phyloP scores from a whole-genome alignment of 2,113 vertebrate genomes.

The Sapayoa aenigma region DNA sequence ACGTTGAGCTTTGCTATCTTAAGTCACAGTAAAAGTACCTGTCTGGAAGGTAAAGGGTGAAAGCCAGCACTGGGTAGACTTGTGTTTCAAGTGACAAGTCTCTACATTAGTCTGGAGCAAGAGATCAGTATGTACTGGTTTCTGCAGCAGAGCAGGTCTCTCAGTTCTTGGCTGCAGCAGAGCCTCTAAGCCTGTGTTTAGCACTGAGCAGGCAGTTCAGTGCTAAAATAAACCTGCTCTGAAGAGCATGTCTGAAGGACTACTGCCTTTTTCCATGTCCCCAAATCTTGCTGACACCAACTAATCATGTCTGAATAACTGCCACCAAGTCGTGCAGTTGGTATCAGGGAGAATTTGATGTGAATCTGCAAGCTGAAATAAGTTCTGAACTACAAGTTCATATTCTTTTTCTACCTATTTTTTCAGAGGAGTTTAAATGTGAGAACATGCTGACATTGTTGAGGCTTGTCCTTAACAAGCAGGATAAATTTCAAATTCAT shows the following conservation, averaged over 20 bases:
- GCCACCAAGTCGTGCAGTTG: not conserved
- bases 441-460: constrained; percentile 64
- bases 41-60: not conserved
- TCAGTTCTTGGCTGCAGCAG: not conserved
- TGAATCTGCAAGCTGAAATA: not conserved
- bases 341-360: not conserved
- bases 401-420: not conserved
- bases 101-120: not conserved
- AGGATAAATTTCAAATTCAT: constrained; percentile 67
- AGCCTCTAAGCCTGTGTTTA: not conserved
- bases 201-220: not conserved
- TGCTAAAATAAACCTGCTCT: not conserved
- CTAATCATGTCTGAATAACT: not conserved
- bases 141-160: not conserved
- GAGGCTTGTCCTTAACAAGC: constrained; percentile 8
- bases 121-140: not conserved
- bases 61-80: not conserved
- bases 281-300: not conserved
- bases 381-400: not conserved
- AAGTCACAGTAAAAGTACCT: not conserved
- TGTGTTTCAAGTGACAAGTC: not conserved
- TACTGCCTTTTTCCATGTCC: not conserved
- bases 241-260: not conserved
- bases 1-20: not conserved
- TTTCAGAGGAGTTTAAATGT: not conserved